A percentile compares a stretch with the other conserved stretches of the same genome.
phyloP scores from a whole-genome alignment of 2,888 invertebrate genomes.

The Machimus rusticus region DNA sequence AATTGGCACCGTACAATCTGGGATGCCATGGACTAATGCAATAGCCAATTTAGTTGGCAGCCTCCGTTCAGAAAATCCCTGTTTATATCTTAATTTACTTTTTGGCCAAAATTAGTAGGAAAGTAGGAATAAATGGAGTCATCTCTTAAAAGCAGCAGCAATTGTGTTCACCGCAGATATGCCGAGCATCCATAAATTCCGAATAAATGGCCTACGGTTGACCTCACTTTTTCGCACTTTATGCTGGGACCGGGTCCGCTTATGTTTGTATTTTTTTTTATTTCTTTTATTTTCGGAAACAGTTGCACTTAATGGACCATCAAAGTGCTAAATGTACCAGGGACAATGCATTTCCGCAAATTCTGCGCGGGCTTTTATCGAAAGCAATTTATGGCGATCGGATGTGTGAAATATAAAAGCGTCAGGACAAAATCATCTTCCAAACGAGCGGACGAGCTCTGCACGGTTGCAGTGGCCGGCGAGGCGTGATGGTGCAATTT shows the following conservation, averaged over 20 bases:
- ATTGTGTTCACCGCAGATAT: conserved; percentile 25
- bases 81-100: background rate
- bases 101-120: background rate
- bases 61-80: background rate
- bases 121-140: conserved; percentile 4
- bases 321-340: conserved; percentile 37
- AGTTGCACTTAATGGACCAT: conserved; percentile 38
- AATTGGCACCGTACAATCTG: background rate
- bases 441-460: background rate
- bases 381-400: conserved; percentile 23
- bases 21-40: background rate
- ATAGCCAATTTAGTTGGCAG: background rate
- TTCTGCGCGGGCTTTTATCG: conserved; percentile 27
- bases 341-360: conserved; percentile 37
- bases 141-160: background rate
- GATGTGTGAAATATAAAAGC: conserved; percentile 30
- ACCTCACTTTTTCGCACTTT: conserved; percentile 45
- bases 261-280: conserved; percentile 7
- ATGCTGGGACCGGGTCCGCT: background rate
- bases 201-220: conserved; percentile 44
- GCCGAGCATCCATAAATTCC: conserved; percentile 40
- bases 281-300: conserved; percentile 15
- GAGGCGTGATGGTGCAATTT: background rate
- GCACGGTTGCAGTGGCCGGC: background rate
- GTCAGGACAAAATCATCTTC: conserved; percentile 17